Conservation (phyloP, 2,888 invertebrate species). For the Invenusta paracnida region DNA sequence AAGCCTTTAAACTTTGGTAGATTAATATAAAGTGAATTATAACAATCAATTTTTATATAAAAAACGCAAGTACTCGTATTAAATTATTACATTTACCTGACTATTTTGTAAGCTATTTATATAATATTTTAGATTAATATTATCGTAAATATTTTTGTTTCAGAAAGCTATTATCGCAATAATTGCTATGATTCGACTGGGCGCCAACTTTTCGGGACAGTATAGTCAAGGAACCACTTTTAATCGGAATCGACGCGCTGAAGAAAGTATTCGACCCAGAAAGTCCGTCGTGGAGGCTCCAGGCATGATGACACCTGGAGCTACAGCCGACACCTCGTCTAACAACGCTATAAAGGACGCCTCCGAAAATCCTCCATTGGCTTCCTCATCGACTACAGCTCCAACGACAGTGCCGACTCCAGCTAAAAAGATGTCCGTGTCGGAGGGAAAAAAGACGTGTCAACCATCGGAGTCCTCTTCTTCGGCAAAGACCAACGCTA, state of each 20-base stretch:
- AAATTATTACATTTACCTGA: no score
- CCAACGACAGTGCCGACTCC: not conserved
- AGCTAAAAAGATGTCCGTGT: not conserved
- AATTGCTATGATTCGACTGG: constrained; percentile 78
- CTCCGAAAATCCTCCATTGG: not conserved
- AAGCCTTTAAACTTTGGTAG: no score
- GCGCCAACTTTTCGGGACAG: constrained; percentile 53
- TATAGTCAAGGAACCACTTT: not conserved
- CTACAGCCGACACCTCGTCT: not conserved
- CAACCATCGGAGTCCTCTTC: not conserved
- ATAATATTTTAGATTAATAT: no score
- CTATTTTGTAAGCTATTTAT: no score
- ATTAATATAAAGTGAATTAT: no score
- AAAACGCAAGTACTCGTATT: no score
- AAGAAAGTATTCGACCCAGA: not conserved
- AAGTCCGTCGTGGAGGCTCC: not conserved
- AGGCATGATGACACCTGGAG: no score
- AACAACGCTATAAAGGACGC: not conserved
- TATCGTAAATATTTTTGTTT: no score
- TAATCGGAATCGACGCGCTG: not conserved
- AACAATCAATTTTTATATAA: no score
- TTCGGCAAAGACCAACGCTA: not conserved
- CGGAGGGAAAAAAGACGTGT: not conserved
- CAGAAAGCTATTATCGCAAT: constrained; percentile 82
- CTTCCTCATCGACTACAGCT: not conserved